Base-by-base conservation (phyloP, 2,113 vertebrate species). In the Stictonetta naevosa region DNA sequence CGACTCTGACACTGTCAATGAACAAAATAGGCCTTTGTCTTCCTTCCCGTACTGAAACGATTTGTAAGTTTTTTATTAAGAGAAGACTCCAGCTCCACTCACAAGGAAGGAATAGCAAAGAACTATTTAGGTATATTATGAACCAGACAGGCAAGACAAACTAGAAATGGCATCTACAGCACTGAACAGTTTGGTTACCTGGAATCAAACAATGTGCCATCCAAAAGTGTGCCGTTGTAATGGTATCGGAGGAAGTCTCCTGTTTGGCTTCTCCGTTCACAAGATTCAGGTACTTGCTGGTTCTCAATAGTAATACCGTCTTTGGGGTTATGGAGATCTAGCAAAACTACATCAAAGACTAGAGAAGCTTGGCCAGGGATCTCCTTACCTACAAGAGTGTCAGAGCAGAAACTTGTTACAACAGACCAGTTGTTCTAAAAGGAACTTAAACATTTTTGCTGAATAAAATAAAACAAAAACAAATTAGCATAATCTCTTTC, bases 281-380 rank as follows among this genome's bases (percentile, higher is more conserved):
- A 99, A 46, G 97, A 91, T 46, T 98, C 98, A 0, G 99, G 99
- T 8, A 99, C 90, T 0, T 96, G 40, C 88, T 98, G 98, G 34
- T 98, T 98, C 92, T 99, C 98, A 33, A 99, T 93, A 44, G 95
- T 53, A 86, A 99, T 98, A 31, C 98, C 97, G 15, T 99, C 99
- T 95, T 98, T 99, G 76, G 99, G 99, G 95, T 99, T 99, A 96
- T 99, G 99, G 52, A 99, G 98, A 93, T 99, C 99, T 87, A 99
- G 77, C 20, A 99, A 97, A 1, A 98, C 96, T 22, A 99, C 99
- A n/a, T 99, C 99, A 80, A 99, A 99, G 40, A 99, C 98, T 38
- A 99, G 98, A 28, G 99, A 99, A 10, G 99, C 99, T 97, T 99
- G 99, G 26, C 98, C 98, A 25, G 99, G 99, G 83, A 99, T 99